Evolutionary conservation across 2,888 invertebrate species (phyloP).

Genomic region (Entomobrya proxima): DNA sequence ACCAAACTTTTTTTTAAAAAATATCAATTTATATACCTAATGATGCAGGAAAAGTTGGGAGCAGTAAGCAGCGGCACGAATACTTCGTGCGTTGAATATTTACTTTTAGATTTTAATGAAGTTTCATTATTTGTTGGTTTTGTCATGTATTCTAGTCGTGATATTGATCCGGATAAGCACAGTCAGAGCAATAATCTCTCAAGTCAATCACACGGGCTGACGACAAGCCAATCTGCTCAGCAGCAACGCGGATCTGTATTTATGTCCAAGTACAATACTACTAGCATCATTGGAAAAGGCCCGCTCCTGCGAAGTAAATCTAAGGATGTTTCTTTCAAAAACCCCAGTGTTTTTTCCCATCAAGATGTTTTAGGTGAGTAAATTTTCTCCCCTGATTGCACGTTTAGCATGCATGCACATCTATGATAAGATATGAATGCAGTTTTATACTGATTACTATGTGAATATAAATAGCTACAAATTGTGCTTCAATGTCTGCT

Average conservation of each 20-base stretch:
- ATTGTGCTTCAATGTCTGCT: too few relatives aligned
- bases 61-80: too few relatives aligned
- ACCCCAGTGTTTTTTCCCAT: constrained; percentile 57
- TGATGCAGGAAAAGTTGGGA: too few relatives aligned
- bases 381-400: neutral
- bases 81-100: neutral
- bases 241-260: constrained; percentile 58
- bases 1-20: too few relatives aligned
- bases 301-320: constrained; percentile 72
- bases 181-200: constrained; percentile 64
- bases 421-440: too few relatives aligned
- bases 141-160: constrained; percentile 66
- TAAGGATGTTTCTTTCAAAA: constrained; percentile 71
- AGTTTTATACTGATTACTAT: too few relatives aligned
- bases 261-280: constrained; percentile 48
- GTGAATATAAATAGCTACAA: too few relatives aligned
- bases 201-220: constrained; percentile 54
- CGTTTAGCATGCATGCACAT: neutral
- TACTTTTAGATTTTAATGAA: neutral
- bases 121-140: neutral
- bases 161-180: constrained; percentile 73
- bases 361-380: constrained; percentile 74
- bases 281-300: constrained; percentile 66
- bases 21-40: too few relatives aligned
- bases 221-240: neutral